Evolutionary conservation across 2,797 vertebrate genomes (phyloP), one percentile per base, ranked within the genome.

Genomic region (Gymnoscopelus microlampas): DNA sequence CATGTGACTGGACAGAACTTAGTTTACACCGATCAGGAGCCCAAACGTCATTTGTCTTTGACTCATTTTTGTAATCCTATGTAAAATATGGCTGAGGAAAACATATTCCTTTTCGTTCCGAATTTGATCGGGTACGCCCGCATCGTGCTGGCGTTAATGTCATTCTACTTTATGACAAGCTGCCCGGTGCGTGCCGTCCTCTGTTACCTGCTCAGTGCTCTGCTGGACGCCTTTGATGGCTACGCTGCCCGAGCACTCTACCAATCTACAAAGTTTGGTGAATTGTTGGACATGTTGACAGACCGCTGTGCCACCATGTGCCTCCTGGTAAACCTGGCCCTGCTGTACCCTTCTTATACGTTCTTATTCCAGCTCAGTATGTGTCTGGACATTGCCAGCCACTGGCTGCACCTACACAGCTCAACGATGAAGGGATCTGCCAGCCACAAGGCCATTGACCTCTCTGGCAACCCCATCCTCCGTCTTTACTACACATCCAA

Each of bases 291-390:
- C 92, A 98, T 98, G 96, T 83, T 97, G 83, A 98, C 96, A 0
- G 96, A 97, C 82, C 95, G 96, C 67, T 98, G 96, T 53, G 92
- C 96, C 68, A 98, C 96, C 71, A 96, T 97, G 96, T 98, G 96
- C 84, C 93, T 97, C 74, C 88, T 98, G 92, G 96, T 98, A 60
- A 97, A 97, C 86, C 87, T 98, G 79, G 92, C 95, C 0, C 91
- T 97, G 71, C 91, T 98, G 10, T 97, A 97, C 87, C 96, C 96
- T 0, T 86, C 93, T 1, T 95, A 91, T 84, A 90, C 94, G 53
- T 94, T 96, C 81, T 90, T 95, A 49, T 96, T 97, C 88, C 96
- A 98, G 91, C 85, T 97, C 80, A 96, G 95, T 90, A 97, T 97
- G 96, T 92, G 92, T 53, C 81, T 97, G 79, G 96, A 98, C 56